These are phyloP conservation scores for Saccostrea echinata DNA, from an alignment of 1,140 invertebrate genomes.

Conservation along the genomic window DNA sequence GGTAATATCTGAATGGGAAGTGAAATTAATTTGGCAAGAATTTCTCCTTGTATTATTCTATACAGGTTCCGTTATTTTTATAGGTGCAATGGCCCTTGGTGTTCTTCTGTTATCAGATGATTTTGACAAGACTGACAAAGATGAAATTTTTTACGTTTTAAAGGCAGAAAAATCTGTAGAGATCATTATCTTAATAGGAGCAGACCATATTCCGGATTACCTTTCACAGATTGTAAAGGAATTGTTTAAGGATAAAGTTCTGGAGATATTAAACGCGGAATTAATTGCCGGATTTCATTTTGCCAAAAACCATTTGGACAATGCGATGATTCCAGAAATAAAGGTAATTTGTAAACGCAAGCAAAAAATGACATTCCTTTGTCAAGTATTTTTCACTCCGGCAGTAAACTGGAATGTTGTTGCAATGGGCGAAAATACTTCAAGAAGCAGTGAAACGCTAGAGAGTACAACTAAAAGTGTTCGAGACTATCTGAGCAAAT, in stretches of 20 bases:
- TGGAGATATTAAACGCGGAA: neutral
- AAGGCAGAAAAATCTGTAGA: neutral
- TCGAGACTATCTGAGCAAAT: neutral
- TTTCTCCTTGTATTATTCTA: neutral
- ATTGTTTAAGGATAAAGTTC: neutral
- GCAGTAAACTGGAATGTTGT: neutral
- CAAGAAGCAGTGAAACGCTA: neutral
- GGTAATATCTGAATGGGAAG: too few species aligned
- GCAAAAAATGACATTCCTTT: neutral
- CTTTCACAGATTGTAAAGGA: neutral
- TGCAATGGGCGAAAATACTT: neutral
- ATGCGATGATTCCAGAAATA: neutral
- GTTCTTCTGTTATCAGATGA: neutral
- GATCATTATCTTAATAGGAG: neutral
- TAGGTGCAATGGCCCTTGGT: neutral
- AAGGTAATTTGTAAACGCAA: neutral
- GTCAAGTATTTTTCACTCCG: conserved; percentile 15
- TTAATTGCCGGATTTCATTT: conserved; percentile 27
- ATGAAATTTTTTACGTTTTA: neutral
- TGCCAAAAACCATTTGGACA: neutral
- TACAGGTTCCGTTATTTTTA: neutral
- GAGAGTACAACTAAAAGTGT: neutral
- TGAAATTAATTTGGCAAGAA: too few species aligned
- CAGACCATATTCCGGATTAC: neutral
- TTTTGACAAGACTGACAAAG: neutral